Conservation (phyloP, 2,797 vertebrate genomes). For the Helarctos malayanus region DNA sequence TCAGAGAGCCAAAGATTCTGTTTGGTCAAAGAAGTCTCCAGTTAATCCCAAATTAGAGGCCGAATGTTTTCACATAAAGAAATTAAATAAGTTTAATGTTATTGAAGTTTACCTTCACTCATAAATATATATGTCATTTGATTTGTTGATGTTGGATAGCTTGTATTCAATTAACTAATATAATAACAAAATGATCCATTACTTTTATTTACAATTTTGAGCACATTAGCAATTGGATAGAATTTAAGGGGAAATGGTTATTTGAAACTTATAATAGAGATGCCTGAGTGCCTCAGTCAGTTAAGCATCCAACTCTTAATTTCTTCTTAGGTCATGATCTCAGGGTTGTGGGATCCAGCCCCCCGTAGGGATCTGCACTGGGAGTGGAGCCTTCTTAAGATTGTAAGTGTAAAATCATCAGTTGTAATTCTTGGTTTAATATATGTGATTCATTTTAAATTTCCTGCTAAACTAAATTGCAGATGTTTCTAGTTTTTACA, state of each 20-base stretch:
- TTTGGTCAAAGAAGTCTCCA: slow-evolving; percentile 78
- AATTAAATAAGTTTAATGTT: slow-evolving; percentile 14
- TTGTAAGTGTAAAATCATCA: neutral
- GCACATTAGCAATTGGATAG: neutral
- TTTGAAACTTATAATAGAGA: neutral
- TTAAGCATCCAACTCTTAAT: neutral
- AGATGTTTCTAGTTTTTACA: neutral
- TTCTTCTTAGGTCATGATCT: neutral
- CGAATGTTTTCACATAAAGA: slow-evolving; percentile 48
- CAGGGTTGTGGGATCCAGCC: neutral
- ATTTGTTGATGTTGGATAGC: neutral
- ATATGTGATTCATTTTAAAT: neutral
- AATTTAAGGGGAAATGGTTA: neutral
- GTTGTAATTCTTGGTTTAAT: neutral
- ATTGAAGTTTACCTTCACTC: slow-evolving; percentile 1
- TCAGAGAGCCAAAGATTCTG: slow-evolving; percentile 77
- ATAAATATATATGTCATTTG: neutral
- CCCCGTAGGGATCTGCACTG: accelerated
- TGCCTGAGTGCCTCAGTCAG: neutral
- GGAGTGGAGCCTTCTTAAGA: neutral
- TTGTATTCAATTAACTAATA: neutral
- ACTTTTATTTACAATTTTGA: neutral
- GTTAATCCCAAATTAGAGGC: slow-evolving; percentile 77
- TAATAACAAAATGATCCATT: neutral
- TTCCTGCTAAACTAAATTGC: neutral